Percentiles rank a stretch among this genome's conserved stretches.
Conservation (phyloP, 2,888 invertebrate species). For the Amaurobius ferox region DNA sequence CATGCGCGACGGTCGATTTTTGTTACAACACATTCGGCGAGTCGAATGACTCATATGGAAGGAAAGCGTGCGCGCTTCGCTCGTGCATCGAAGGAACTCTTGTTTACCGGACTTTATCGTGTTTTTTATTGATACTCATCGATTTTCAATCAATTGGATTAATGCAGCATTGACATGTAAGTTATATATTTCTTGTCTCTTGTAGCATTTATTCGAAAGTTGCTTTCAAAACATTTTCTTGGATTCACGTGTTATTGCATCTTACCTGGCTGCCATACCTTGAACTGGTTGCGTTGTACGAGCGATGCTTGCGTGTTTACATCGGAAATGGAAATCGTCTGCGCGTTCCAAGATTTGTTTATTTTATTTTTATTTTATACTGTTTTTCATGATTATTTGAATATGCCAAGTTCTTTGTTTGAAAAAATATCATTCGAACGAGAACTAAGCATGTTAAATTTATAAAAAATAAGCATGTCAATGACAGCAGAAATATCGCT, state of each 20-base stretch:
- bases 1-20: constrained; percentile 38
- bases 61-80: constrained; percentile 49
- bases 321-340: not conserved
- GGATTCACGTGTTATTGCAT: not conserved
- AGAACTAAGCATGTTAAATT: no score
- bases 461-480: no score
- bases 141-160: not conserved
- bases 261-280: constrained; percentile 2
- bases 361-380: no score
- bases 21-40: constrained; percentile 35
- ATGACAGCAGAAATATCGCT: no score
- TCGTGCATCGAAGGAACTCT: not conserved
- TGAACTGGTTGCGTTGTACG: not conserved
- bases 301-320: constrained; percentile 45
- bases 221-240: not conserved
- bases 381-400: no score
- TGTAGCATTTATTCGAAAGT: no score
- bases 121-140: not conserved
- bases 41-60: constrained; percentile 63
- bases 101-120: not conserved
- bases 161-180: constrained; percentile 9
- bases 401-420: no score
- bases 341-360: no score
- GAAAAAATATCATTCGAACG: no score
- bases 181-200: not conserved